A percentile compares a stretch with the other conserved stretches of the same genome.
phyloP scores from a whole-genome alignment of 1,140 invertebrate genomes.

The Drosophila nigrodunni region DNA sequence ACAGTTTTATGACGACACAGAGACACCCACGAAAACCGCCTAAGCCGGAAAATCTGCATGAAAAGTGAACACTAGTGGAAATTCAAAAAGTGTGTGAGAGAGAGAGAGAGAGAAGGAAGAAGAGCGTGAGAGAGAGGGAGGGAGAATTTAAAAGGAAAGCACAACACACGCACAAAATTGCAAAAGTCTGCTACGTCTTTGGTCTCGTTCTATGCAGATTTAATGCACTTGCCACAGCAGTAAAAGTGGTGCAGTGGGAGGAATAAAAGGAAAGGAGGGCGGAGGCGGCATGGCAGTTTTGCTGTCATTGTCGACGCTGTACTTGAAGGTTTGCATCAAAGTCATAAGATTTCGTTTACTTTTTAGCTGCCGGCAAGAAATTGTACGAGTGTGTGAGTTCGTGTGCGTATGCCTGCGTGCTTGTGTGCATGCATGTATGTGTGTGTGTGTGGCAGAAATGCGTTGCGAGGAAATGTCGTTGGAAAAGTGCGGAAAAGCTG shows the following conservation, averaged over 20 bases:
- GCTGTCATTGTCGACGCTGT: conserved; percentile 28
- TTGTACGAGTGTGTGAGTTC: background rate
- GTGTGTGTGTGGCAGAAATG: conserved; percentile 3
- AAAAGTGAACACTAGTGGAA: background rate
- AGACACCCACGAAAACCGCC: conserved; percentile 2
- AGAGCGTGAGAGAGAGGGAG: background rate
- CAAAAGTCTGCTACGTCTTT: conserved; percentile 23
- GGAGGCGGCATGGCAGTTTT: background rate
- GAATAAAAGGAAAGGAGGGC: too few relatives aligned
- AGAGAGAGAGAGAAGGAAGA: background rate
- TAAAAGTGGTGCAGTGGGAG: background rate
- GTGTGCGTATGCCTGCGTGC: background rate
- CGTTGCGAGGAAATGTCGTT: conserved; percentile 26
- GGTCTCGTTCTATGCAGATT: conserved; percentile 50
- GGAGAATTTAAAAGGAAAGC: conserved; percentile 31
- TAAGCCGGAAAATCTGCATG: conserved; percentile 12
- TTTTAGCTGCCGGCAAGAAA: conserved; percentile 38
- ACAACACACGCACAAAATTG: conserved; percentile 33
- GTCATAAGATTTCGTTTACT: conserved; percentile 51
- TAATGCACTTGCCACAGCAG: conserved; percentile 58
- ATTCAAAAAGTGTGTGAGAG: background rate
- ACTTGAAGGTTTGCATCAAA: conserved; percentile 65
- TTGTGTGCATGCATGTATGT: background rate
- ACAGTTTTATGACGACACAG: conserved; percentile 10
- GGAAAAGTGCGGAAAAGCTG: conserved; percentile 10